Conservation (phyloP, 2,113 vertebrate genomes). For the Cairina moschata region DNA sequence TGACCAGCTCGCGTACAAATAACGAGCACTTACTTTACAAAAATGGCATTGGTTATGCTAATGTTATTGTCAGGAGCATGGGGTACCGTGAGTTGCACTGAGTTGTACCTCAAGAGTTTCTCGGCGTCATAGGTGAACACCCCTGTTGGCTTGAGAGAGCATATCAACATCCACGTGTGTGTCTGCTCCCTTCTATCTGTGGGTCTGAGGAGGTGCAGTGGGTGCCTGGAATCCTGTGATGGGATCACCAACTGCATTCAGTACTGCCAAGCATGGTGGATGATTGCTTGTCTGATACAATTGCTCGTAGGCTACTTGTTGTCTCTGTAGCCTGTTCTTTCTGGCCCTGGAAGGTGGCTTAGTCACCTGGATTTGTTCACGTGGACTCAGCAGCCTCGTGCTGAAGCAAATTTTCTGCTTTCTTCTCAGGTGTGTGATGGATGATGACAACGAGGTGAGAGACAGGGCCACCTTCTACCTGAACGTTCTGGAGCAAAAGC, state of each 20-base stretch:
- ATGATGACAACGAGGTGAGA: conserved; percentile 84
- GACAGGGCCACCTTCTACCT: conserved; percentile 85
- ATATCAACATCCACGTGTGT: background rate
- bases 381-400: background rate
- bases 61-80: too few species aligned
- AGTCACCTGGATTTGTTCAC: background rate
- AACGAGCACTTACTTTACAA: too few species aligned
- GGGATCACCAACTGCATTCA: background rate
- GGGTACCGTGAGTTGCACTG: too few species aligned
- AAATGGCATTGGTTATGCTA: too few species aligned
- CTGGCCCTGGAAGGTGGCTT: background rate
- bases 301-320: background rate
- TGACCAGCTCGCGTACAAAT: too few species aligned
- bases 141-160: background rate
- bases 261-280: background rate
- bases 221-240: background rate
- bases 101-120: background rate
- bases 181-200: background rate
- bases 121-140: background rate
- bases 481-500: conserved; percentile 81
- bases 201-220: background rate
- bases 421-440: conserved; percentile 82
- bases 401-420: background rate
- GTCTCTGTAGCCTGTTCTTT: background rate
- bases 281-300: background rate